These are phyloP conservation scores for Mystacides longicornis DNA, from an alignment of 2,888 invertebrate species.

Conservation along the genomic window DNA sequence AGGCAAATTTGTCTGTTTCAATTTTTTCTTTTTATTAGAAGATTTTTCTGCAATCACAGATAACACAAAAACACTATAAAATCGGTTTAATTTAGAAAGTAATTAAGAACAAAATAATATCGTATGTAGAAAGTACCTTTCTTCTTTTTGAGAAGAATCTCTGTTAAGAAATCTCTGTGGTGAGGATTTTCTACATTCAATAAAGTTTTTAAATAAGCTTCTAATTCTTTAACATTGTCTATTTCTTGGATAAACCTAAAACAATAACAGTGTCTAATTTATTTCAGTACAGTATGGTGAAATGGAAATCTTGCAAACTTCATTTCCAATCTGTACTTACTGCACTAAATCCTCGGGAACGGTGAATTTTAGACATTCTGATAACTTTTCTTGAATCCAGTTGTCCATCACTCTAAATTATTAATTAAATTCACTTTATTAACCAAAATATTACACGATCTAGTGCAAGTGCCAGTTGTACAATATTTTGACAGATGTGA, in stretches of 20 bases:
- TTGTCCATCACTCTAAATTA: slow-evolving; percentile 47
- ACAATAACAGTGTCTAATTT: slow-evolving; percentile 24
- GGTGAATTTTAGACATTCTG: slow-evolving; percentile 58
- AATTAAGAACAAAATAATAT: slow-evolving; percentile 22
- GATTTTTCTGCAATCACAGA: slow-evolving; percentile 16
- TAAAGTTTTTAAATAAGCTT: slow-evolving; percentile 70
- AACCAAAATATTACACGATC: no score
- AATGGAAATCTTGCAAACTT: neutral
- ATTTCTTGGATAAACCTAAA: slow-evolving; percentile 67
- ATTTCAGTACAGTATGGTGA: neutral
- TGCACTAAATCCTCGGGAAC: slow-evolving; percentile 63
- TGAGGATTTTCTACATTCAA: slow-evolving; percentile 59
- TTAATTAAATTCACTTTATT: no score
- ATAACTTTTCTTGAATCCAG: slow-evolving; percentile 58
- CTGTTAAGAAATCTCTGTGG: slow-evolving; percentile 59
- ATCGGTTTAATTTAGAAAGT: slow-evolving; percentile 3
- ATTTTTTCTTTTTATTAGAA: slow-evolving; percentile 37
- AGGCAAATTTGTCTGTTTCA: slow-evolving; percentile 34
- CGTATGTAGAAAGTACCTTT: slow-evolving; percentile 26
- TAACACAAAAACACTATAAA: neutral
- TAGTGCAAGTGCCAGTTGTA: no score
- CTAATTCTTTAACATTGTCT: slow-evolving; percentile 61
- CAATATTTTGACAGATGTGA: no score
- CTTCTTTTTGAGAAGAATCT: slow-evolving; percentile 47
- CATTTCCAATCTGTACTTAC: slow-evolving; percentile 38